These are phyloP conservation scores for Aleadryas rufinucha DNA, from an alignment of 2,113 vertebrate genomes.

Conservation along the genomic window DNA sequence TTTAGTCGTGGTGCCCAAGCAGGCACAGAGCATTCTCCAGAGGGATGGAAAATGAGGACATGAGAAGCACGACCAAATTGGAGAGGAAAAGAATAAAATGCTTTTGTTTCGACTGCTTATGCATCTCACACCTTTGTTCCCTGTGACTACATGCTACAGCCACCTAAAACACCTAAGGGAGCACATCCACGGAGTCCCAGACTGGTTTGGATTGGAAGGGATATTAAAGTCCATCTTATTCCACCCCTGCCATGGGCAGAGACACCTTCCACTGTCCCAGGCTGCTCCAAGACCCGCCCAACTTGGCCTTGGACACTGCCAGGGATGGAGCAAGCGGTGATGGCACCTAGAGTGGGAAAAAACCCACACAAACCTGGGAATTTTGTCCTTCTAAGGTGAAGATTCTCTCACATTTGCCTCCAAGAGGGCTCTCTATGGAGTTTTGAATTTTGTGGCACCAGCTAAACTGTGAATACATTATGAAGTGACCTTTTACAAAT, in stretches of 20 bases:
- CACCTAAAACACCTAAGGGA: not conserved
- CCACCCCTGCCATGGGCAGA: not conserved
- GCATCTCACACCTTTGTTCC: not conserved
- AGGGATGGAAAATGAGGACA: not conserved
- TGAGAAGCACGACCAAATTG: fast-evolving
- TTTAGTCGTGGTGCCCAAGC: too few species aligned
- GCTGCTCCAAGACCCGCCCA: not conserved
- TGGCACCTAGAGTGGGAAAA: not conserved
- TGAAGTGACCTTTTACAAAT: not conserved
- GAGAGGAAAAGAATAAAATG: not conserved
- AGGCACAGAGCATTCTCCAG: not conserved
- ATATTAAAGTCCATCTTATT: not conserved
- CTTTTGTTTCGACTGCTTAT: not conserved
- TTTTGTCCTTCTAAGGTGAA: not conserved
- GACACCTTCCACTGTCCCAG: fast-evolving
- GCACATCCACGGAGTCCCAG: not conserved
- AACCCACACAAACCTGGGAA: not conserved
- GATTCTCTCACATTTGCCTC: not conserved
- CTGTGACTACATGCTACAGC: not conserved
- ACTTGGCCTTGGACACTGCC: fast-evolving
- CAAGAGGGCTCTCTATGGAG: not conserved
- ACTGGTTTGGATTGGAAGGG: not conserved
- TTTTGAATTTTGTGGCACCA: not conserved
- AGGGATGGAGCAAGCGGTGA: not conserved
- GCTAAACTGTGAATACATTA: not conserved